Conservation (phyloP, 2,888 invertebrate genomes). For the Onthophagus sagittarius region DNA sequence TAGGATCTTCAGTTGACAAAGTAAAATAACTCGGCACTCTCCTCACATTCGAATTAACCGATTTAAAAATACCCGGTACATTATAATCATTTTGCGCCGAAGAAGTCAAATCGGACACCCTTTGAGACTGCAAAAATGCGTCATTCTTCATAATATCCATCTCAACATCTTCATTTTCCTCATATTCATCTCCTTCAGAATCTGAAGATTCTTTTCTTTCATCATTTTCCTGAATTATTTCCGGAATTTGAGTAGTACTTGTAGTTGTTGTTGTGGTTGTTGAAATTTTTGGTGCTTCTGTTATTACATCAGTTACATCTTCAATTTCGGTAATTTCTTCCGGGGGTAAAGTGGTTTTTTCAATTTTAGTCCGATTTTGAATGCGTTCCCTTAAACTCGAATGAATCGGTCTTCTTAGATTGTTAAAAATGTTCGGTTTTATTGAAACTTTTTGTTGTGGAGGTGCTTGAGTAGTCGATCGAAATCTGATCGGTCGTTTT, state of each 20-base stretch:
- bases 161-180: slow-evolving; percentile 42
- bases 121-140: slow-evolving; percentile 58
- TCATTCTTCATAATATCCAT: slow-evolving; percentile 45
- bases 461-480: slow-evolving; percentile 37
- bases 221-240: background rate
- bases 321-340: slow-evolving; percentile 19
- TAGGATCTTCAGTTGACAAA: slow-evolving; percentile 74
- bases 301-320: slow-evolving; percentile 25
- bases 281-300: slow-evolving; percentile 17
- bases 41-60: slow-evolving; percentile 59
- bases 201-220: background rate
- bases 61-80: slow-evolving; percentile 68
- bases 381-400: slow-evolving; percentile 39
- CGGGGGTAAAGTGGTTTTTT: background rate
- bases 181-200: slow-evolving; percentile 44
- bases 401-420: slow-evolving; percentile 39
- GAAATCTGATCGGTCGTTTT: slow-evolving; percentile 39
- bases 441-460: slow-evolving; percentile 41
- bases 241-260: background rate
- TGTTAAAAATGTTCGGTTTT: slow-evolving; percentile 44
- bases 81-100: slow-evolving; percentile 70
- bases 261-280: slow-evolving; percentile 11
- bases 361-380: slow-evolving; percentile 29
- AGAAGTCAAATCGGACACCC: slow-evolving; percentile 69
- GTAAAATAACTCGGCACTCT: slow-evolving; percentile 67